Conservation (phyloP, 2,888 invertebrate genomes). For the Oscheius sp. region DNA sequence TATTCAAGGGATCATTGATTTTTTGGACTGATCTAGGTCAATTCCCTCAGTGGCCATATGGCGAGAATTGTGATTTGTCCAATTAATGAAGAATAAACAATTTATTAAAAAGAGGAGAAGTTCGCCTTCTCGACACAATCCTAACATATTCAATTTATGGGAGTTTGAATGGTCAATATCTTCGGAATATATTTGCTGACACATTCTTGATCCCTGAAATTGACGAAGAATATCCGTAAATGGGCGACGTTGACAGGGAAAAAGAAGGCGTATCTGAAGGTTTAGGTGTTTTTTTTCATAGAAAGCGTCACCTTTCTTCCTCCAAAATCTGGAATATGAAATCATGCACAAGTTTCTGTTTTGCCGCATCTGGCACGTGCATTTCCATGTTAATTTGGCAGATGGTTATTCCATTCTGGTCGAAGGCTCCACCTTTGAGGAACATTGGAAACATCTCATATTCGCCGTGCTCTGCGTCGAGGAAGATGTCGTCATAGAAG, state of each 20-base stretch:
- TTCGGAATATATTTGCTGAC: conserved; percentile 41
- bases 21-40: too few species aligned
- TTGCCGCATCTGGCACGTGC: background rate
- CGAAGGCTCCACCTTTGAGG: background rate
- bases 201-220: conserved; percentile 42
- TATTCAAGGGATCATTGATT: too few species aligned
- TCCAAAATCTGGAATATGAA: conserved; percentile 13
- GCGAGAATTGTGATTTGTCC: too few species aligned
- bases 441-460: conserved; percentile 16
- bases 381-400: conserved; percentile 26
- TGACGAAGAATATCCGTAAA: conserved; percentile 44
- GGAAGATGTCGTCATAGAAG: conserved; percentile 2
- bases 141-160: too few species aligned
- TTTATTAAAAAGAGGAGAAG: too few species aligned
- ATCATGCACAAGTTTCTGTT: background rate
- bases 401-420: conserved; percentile 16
- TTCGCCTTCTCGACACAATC: too few species aligned
- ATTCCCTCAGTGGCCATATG: too few species aligned
- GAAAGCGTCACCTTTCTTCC: conserved; percentile 1
- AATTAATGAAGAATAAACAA: too few species aligned
- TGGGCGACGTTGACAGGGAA: conserved; percentile 42
- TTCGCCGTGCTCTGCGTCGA: conserved; percentile 27
- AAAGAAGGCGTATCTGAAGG: conserved; percentile 33
- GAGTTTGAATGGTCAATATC: too few species aligned
- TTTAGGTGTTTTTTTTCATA: background rate